Percentiles rank a stretch among this genome's conserved stretches.
phyloP scores from a whole-genome alignment of 2,888 invertebrate genomes.

The Podabrus alpinus region DNA sequence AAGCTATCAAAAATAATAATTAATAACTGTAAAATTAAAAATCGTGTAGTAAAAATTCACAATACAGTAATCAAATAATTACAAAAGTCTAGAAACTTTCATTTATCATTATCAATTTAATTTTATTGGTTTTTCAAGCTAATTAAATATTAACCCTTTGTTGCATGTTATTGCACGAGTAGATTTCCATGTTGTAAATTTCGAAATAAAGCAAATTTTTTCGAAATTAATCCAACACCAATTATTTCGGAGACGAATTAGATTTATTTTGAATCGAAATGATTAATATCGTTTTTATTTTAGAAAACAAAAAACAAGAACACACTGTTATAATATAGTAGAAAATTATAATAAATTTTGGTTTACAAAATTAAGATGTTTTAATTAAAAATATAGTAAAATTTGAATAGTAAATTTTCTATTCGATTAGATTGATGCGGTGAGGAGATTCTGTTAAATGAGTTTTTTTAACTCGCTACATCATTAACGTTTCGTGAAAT shows the following conservation, averaged over 20 bases:
- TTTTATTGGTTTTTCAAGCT: neutral
- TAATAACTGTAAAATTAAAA: neutral
- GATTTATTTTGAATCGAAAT: neutral
- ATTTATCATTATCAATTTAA: neutral
- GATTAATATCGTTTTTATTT: neutral
- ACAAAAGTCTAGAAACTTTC: neutral
- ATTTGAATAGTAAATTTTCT: neutral
- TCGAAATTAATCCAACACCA: no score
- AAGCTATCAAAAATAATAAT: neutral
- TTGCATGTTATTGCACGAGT: no score
- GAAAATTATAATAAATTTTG: neutral
- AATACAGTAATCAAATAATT: neutral
- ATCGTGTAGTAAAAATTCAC: neutral
- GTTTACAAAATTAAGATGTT: neutral
- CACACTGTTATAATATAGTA: neutral
- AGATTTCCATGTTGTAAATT: no score
- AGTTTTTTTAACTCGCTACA: neutral
- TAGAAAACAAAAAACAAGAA: neutral
- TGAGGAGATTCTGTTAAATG: neutral
- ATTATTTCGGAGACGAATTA: neutral
- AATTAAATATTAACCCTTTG: neutral
- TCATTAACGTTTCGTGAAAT: neutral
- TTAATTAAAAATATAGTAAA: neutral
- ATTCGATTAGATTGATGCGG: neutral
- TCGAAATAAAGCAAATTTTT: no score